Percentiles rank a stretch among this genome's conserved stretches.
Conservation (phyloP, 2,113 vertebrate genomes). For the Peucedramus taeniatus region DNA sequence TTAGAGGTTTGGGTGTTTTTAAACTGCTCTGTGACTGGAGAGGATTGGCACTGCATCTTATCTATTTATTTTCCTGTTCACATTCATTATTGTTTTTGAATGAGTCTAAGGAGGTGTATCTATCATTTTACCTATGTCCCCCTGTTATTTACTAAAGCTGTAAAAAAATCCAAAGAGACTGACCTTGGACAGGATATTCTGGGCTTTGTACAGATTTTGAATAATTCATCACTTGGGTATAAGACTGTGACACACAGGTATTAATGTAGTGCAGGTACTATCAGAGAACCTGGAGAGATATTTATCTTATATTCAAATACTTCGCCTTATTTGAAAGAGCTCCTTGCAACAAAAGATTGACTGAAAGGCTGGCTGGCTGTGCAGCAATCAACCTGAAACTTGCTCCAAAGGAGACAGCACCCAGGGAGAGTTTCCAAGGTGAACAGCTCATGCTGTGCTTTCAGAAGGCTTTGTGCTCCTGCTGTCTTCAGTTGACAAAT, state of each 20-base stretch:
- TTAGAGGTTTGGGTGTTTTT: not conserved
- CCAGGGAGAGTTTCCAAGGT: not conserved
- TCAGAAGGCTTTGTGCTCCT: not conserved
- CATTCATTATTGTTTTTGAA: not conserved
- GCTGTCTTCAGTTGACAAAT: slow-evolving; percentile 37
- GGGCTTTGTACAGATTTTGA: not conserved
- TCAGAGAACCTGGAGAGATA: not conserved
- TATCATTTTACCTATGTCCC: not conserved
- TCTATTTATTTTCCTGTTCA: not conserved
- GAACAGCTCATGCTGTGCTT: not conserved
- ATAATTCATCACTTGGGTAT: not conserved
- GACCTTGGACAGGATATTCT: not conserved
- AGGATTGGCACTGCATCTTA: not conserved
- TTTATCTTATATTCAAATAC: not conserved
- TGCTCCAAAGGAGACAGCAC: accelerated
- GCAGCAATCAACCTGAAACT: not conserved
- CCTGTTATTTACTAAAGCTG: not conserved
- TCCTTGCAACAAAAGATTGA: not conserved
- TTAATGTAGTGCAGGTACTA: not conserved
- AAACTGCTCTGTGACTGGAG: not conserved
- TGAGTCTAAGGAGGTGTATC: not conserved
- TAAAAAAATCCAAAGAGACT: not conserved
- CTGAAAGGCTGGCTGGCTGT: not conserved
- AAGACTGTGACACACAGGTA: not conserved
- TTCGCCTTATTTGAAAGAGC: not conserved